A percentile compares a stretch with the other conserved stretches of the same genome.
phyloP scores from a whole-genome alignment of 1,140 invertebrate species.

The Drosophila mayri region DNA sequence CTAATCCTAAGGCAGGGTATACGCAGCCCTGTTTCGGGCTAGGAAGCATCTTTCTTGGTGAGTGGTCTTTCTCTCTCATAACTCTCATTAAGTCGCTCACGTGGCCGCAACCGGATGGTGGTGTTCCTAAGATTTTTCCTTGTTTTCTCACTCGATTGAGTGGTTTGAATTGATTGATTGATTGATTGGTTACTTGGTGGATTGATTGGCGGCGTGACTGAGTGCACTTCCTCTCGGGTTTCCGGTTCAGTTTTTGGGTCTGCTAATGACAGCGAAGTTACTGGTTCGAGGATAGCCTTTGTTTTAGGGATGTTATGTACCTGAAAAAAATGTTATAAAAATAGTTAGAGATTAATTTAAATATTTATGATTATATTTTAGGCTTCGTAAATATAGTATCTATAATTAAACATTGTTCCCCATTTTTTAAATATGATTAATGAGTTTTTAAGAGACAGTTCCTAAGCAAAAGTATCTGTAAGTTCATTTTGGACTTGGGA shows the following conservation, averaged over 20 bases:
- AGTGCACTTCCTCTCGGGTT: conserved; percentile 1
- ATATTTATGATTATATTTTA: neutral
- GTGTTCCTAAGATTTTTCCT: conserved; percentile 14
- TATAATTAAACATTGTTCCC: neutral
- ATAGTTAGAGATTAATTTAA: neutral
- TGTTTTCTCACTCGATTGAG: conserved; percentile 8
- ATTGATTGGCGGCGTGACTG: conserved; percentile 16
- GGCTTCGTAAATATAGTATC: too few species aligned
- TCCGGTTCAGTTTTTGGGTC: neutral
- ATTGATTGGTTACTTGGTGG: conserved; percentile 9
- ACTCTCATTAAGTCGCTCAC: conserved; percentile 60
- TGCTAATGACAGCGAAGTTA: neutral
- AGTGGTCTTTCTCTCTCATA: conserved; percentile 93
- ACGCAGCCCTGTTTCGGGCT: conserved; percentile 90
- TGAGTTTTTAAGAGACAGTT: accelerated
- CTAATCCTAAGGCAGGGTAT: conserved; percentile 88
- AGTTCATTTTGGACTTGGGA: neutral
- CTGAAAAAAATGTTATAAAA: conserved; percentile 12
- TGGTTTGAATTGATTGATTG: conserved; percentile 20
- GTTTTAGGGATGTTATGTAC: conserved; percentile 36
- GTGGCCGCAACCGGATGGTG: conserved; percentile 26
- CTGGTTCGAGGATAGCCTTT: conserved; percentile 30
- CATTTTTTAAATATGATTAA: neutral
- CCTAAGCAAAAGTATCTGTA: neutral
- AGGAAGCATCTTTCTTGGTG: conserved; percentile 90